Conservation (phyloP, 2,797 vertebrate genomes). For the Periparus ater region DNA sequence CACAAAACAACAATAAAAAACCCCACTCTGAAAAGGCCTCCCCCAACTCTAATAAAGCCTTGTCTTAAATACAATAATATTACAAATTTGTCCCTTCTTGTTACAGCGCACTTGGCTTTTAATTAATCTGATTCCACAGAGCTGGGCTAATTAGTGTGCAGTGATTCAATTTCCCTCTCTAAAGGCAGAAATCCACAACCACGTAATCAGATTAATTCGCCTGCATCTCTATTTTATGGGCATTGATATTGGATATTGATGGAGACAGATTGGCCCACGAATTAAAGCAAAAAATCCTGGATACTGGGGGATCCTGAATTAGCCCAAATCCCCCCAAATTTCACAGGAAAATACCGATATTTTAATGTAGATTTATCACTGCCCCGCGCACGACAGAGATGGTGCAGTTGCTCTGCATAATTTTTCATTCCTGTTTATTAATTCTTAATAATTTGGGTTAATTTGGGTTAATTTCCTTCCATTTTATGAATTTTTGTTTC, state of each 20-base stretch:
- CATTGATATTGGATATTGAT: accelerated
- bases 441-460: background rate
- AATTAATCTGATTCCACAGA: background rate
- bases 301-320: accelerated
- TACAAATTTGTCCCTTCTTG: background rate
- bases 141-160: background rate
- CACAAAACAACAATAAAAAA: background rate
- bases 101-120: background rate
- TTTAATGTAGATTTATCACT: background rate
- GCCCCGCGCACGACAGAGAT: accelerated
- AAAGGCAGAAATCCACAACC: background rate
- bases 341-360: accelerated
- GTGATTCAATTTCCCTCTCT: background rate
- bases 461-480: background rate
- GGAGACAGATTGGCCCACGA: accelerated
- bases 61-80: background rate
- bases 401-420: background rate
- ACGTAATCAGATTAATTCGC: accelerated
- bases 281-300: background rate
- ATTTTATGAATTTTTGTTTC: background rate
- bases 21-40: background rate
- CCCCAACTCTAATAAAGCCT: background rate
- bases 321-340: background rate
- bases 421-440: background rate
- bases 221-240: background rate